Evolutionary conservation across 2,113 vertebrate genomes (phyloP).

Genomic region (Ramphastos sulfuratus): DNA sequence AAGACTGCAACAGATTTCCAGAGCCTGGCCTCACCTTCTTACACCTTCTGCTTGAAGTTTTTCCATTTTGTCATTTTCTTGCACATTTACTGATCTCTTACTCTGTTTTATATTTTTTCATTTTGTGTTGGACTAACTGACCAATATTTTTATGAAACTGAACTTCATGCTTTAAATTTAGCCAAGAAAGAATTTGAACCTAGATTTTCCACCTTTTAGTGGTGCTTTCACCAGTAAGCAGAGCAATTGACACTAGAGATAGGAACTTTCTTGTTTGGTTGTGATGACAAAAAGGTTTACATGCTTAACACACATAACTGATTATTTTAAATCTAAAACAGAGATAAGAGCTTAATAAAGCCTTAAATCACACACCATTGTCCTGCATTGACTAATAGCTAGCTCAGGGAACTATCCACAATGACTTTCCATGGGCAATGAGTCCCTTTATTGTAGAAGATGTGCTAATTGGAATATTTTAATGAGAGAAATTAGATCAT

Average conservation of each 20-base stretch:
- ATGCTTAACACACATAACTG: not conserved
- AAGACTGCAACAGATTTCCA: not conserved
- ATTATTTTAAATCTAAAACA: not conserved
- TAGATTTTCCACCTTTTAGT: not conserved
- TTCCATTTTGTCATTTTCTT: not conserved
- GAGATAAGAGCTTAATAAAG: not conserved
- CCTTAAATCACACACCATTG: not conserved
- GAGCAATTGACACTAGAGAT: not conserved
- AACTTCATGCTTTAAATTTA: not conserved
- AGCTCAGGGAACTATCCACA: not conserved
- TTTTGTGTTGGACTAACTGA: not conserved
- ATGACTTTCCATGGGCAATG: not conserved
- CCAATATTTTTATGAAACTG: not conserved
- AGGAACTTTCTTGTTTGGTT: not conserved
- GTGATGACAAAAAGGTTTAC: not conserved
- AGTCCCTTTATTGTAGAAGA: not conserved
- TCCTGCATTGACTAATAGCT: not conserved
- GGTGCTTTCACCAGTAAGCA: not conserved
- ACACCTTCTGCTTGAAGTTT: not conserved
- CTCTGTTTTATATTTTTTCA: not conserved
- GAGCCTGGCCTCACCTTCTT: not conserved
- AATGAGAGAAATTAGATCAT: no score
- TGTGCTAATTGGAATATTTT: no score
- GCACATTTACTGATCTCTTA: not conserved
- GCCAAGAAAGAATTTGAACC: not conserved